phyloP scores from a whole-genome alignment of 2,888 invertebrate genomes.

The Sphinx pinastri region DNA sequence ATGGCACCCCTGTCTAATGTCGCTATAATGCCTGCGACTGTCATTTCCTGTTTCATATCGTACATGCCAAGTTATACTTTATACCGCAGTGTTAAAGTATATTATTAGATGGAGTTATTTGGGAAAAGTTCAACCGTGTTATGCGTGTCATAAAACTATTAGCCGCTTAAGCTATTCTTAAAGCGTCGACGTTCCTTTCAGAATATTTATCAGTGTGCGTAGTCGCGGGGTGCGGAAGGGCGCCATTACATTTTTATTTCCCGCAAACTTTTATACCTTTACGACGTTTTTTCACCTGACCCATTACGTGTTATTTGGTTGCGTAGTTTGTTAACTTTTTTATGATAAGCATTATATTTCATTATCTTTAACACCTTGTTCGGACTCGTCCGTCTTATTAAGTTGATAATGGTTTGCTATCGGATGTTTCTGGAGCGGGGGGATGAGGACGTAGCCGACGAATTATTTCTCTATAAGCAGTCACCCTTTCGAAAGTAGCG shows the following conservation, averaged over 20 bases:
- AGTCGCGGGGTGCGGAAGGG: constrained; percentile 68
- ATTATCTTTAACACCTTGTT: constrained; percentile 80
- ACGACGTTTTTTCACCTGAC: constrained; percentile 63
- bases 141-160: constrained; percentile 84
- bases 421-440: constrained; percentile 23
- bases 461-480: constrained; percentile 9
- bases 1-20: constrained; percentile 76
- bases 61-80: constrained; percentile 52
- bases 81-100: constrained; percentile 48
- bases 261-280: constrained; percentile 61
- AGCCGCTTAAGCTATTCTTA: constrained; percentile 81
- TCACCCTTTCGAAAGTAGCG: background rate
- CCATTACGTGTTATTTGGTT: constrained; percentile 71
- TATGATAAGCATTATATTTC: constrained; percentile 69
- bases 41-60: constrained; percentile 59
- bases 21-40: constrained; percentile 74
- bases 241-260: constrained; percentile 66
- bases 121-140: constrained; percentile 59
- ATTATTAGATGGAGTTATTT: constrained; percentile 44
- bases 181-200: constrained; percentile 70
- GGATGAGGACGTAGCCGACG: background rate
- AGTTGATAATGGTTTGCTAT: constrained; percentile 27
- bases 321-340: constrained; percentile 62
- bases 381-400: constrained; percentile 36
- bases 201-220: constrained; percentile 62